Base-by-base conservation (phyloP, 1,140 invertebrate genomes). In the Dendroctonus valens region DNA sequence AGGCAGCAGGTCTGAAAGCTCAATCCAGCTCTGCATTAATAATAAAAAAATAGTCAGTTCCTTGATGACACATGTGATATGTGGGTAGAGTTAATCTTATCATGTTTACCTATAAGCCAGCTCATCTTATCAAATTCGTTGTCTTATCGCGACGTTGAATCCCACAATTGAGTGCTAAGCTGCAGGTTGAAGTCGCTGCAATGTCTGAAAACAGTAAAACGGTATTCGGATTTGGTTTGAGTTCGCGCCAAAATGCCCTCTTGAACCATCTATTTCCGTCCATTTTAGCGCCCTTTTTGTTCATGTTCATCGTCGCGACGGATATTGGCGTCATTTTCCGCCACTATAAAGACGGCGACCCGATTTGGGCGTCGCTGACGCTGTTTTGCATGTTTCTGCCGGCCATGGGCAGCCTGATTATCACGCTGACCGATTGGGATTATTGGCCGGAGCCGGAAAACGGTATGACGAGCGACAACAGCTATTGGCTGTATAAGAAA, bases 401-500 rank as follows among this genome's bases (percentile, higher is more conserved):
- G 5, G 81, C 79, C 9, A 15, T 83, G 6, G 75, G 74, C 0
- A 83, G 82, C 62, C 83, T 81, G 65, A 67, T 83, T n/a, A 59
- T 83, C 26, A 82, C 79, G 4, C 72, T 83, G 5, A 81, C 82
- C 4, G 76, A 79, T 53, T 79, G 78, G n/a, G 83, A 83, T 57
- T 80, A 82, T 75, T 83, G 82, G 80, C 79, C 77, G 4, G 69
- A 77, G 42, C 59, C 70, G 39, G 69, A 44, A 26, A 46, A 72
- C 26, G 70, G 68, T 12, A 71, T 69, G 51, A 71, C 68, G n/a
- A 55, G 42, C 14, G 55, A 69, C 6, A 77, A 77, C 70, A 39
- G 82, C 9, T 73, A 75, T 65, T 88, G 86, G 86, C 79, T 85
- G 59, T 71, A 76, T 0, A 65, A 80, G n/a, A 85, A 87, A 77